A percentile compares a stretch with the other conserved stretches of the same genome.
Evolutionary conservation across 2,113 vertebrate species (phyloP).

Genomic region (Ammospiza nelsoni): DNA sequence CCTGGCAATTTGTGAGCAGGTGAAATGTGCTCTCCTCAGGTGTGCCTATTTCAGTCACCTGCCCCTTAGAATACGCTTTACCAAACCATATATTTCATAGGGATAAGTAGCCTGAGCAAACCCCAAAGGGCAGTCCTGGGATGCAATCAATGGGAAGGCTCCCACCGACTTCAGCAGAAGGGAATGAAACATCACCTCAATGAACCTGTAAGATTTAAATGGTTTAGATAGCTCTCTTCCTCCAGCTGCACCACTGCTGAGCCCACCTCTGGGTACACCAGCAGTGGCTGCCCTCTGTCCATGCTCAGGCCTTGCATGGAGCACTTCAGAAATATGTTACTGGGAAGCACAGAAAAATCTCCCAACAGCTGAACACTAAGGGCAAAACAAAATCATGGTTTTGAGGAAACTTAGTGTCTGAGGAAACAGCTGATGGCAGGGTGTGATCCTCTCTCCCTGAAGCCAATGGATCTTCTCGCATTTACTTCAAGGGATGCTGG

Average conservation of each 20-base stretch:
- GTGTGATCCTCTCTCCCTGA: neutral
- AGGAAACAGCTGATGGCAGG: neutral
- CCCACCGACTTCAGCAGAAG: neutral
- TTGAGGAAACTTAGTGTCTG: neutral
- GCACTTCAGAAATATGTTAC: neutral
- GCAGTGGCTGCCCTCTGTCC: neutral
- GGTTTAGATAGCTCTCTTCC: neutral
- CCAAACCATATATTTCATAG: neutral
- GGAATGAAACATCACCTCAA: neutral
- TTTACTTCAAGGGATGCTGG: neutral
- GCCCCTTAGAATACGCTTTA: neutral
- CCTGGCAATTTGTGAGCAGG: neutral
- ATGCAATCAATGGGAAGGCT: neutral
- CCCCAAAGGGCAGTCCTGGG: neutral
- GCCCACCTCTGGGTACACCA: neutral
- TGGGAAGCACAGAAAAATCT: neutral
- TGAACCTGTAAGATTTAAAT: neutral
- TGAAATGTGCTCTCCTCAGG: neutral
- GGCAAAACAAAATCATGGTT: neutral
- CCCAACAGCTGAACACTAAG: neutral
- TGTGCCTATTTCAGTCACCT: neutral
- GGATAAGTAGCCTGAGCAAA: neutral
- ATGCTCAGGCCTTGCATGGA: neutral
- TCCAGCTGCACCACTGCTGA: neutral
- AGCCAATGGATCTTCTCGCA: neutral